Conservation (phyloP, 2,797 vertebrate genomes). For the Bovichtus diacanthus region DNA sequence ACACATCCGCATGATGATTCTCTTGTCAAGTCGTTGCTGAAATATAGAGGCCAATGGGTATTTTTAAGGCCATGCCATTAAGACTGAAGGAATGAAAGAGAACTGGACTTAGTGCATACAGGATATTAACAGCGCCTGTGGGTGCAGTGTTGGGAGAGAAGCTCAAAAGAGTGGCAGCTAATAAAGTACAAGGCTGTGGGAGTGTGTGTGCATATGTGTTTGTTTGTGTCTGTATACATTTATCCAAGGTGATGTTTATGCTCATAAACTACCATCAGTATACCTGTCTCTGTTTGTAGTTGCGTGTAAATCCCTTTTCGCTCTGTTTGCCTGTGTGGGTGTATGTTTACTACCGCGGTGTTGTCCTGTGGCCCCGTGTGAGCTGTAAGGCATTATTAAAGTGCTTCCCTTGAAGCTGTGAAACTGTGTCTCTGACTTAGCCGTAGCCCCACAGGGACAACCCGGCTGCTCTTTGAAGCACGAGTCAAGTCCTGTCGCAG, state of each 20-base stretch:
- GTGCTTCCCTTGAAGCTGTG: conserved; percentile 54
- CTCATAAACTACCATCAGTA: conserved; percentile 68
- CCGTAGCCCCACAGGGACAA: conserved; percentile 26
- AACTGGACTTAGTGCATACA: conserved; percentile 65
- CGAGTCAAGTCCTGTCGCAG: conserved; percentile 46
- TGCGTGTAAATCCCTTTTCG: conserved; percentile 48
- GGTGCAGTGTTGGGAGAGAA: conserved; percentile 72
- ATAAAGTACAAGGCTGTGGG: conserved; percentile 69
- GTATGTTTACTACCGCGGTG: conserved; percentile 66
- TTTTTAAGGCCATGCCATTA: conserved; percentile 74
- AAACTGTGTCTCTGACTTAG: conserved; percentile 57
- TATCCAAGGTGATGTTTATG: conserved; percentile 51
- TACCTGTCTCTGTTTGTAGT: conserved; percentile 61
- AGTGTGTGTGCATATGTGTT: conserved; percentile 35
- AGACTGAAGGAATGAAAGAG: conserved; percentile 63
- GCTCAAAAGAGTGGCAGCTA: conserved; percentile 78
- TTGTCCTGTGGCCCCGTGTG: conserved; percentile 42
- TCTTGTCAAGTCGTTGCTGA: conserved; percentile 46
- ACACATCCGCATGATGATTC: conserved; percentile 65
- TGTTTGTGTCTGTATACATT: conserved; percentile 42
- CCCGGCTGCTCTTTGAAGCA: conserved; percentile 45
- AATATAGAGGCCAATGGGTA: conserved; percentile 64
- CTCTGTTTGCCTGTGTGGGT: conserved; percentile 60
- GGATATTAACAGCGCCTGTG: conserved; percentile 82
- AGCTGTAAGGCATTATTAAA: conserved; percentile 75